Base-by-base conservation (phyloP, 2,888 invertebrate species). In the Cyaniris semiargus region DNA sequence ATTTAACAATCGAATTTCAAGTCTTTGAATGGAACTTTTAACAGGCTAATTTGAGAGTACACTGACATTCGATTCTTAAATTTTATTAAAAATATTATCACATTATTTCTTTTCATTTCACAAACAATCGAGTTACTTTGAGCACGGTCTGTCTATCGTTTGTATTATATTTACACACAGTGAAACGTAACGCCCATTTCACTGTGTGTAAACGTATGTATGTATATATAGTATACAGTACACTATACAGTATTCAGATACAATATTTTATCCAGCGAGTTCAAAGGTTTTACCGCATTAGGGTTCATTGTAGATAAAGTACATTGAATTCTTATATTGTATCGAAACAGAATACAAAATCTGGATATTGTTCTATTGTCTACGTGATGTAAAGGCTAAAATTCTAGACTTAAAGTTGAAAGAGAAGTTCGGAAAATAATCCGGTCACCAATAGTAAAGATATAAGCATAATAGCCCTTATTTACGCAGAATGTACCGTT, bases 301-400 rank as follows among this genome's bases (percentile, higher is more conserved):
- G 18, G 70, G 71, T 71, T 38, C 38, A 71, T 71, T 71, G 71
- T 71, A n/a, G 71, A 71, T 38, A 71, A 66, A 66, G 66, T 66
- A 66, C 27, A 66, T 66, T 31, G 27, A 66, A 66, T 66, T 66
- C 31, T 66, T 66, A 66, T 66, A 66, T 31, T 66, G 66, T 66
- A 66, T 66, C 15, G 18, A 15, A 66, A 66, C 23, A 66, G 31
- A 66, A 66, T 66, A 66, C 66, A 66, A 66, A 66, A 66, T 66
- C 66, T 66, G 66, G 18, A 66, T 66, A 66, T 66, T 66, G 18
- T 66, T 66, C 66, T 31, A 18, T 66, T 66, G 66, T 66, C 13
- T 66, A 7, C 27, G 27, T 66, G 27, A 6, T 31, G 18, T 66
- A 31, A 31, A 66, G 66, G 31, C 13, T 34, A n/a, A 34, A 18